phyloP scores from a whole-genome alignment of 2,888 invertebrate genomes.

The Eilema caniola region DNA sequence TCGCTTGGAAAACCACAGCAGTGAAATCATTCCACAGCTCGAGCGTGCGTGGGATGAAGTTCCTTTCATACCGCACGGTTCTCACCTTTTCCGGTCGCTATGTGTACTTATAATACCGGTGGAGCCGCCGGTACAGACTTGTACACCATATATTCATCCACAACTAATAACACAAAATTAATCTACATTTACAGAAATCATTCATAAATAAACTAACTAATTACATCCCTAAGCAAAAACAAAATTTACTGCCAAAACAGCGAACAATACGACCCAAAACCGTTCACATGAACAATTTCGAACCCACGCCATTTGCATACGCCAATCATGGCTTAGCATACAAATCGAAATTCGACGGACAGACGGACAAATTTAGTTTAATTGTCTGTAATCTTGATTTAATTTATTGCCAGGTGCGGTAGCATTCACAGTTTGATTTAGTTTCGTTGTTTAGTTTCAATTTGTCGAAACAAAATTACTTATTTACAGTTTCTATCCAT shows the following conservation, averaged over 20 bases:
- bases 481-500: too few species aligned
- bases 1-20: too few species aligned
- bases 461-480: background rate
- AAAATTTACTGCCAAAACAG: conserved; percentile 14
- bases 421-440: conserved; percentile 2
- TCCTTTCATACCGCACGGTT: too few species aligned
- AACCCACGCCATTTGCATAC: conserved; percentile 48
- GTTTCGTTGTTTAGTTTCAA: conserved; percentile 4
- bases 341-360: conserved; percentile 50
- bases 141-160: too few species aligned
- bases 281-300: conserved; percentile 43
- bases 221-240: conserved; percentile 25
- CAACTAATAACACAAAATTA: background rate
- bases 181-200: conserved; percentile 17
- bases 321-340: conserved; percentile 56
- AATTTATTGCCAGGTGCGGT: conserved; percentile 34
- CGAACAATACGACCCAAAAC: conserved; percentile 26
- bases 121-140: too few species aligned
- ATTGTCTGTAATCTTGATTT: conserved; percentile 48
- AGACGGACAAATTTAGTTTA: conserved; percentile 51
- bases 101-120: too few species aligned
- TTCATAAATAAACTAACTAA: conserved; percentile 26
- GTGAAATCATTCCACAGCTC: too few species aligned
- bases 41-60: too few species aligned
- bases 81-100: too few species aligned